Evolutionary conservation across 2,113 vertebrate species (phyloP).

Genomic region (Corythaixoides concolor): DNA sequence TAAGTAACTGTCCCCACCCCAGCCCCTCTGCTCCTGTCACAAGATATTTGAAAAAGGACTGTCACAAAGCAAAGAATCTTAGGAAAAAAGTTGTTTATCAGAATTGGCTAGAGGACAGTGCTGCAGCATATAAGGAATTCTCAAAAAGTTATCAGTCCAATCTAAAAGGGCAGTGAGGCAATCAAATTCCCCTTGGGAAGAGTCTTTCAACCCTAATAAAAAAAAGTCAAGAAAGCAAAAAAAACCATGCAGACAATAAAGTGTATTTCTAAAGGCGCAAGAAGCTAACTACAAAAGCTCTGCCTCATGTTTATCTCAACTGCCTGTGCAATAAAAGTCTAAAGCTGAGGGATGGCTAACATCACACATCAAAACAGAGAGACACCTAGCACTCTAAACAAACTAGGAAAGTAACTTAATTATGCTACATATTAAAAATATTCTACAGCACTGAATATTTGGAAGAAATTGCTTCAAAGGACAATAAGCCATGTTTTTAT

Average conservation of each 20-base stretch:
- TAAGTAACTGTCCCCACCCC: not conserved
- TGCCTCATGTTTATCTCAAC: not conserved
- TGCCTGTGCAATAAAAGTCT: not conserved
- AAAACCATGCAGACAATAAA: not conserved
- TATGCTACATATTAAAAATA: not conserved
- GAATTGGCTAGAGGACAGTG: not conserved
- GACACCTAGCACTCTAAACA: not conserved
- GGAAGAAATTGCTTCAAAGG: not conserved
- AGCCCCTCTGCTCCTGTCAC: not conserved
- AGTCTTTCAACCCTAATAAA: not conserved
- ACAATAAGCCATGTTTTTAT: not conserved
- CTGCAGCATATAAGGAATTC: not conserved
- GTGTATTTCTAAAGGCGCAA: not conserved
- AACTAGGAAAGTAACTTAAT: not conserved
- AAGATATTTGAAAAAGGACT: not conserved
- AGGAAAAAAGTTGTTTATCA: not conserved
- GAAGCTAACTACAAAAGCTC: not conserved
- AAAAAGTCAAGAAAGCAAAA: not conserved
- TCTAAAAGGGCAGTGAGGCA: not conserved
- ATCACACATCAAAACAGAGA: not conserved
- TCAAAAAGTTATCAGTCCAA: not conserved
- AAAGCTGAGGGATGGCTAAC: not conserved
- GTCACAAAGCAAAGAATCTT: not conserved
- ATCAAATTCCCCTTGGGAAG: not conserved
- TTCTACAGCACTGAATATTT: not conserved